Evolutionary conservation across 1,140 invertebrate genomes (phyloP).

Genomic region (Argopecten irradians): DNA sequence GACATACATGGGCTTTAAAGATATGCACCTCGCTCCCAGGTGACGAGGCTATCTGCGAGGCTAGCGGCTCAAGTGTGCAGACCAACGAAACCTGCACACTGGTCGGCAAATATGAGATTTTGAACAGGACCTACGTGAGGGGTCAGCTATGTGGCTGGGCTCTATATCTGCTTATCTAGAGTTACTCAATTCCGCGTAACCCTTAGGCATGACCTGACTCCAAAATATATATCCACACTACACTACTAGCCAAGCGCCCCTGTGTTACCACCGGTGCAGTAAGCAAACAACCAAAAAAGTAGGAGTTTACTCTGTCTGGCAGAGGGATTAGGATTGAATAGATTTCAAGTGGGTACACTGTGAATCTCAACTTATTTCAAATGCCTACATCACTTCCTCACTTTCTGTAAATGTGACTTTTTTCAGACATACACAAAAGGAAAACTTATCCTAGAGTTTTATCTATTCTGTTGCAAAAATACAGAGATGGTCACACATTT

Average conservation of each 20-base stretch:
- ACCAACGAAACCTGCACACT: not conserved
- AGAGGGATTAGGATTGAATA: not conserved
- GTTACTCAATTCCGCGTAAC: slow-evolving; percentile 39
- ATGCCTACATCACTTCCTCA: slow-evolving; percentile 14
- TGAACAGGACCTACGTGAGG: not conserved
- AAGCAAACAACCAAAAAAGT: not conserved
- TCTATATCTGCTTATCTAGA: slow-evolving; percentile 35
- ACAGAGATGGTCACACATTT: no score
- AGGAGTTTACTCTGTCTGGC: not conserved
- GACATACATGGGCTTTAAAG: not conserved
- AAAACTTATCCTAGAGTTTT: not conserved
- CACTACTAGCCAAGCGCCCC: not conserved
- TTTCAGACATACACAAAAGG: not conserved
- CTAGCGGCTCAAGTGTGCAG: not conserved
- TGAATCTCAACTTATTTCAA: slow-evolving; percentile 14
- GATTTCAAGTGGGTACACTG: slow-evolving; percentile 8
- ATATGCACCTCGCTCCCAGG: not conserved
- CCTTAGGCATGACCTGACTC: slow-evolving; percentile 40
- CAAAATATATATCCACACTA: not conserved
- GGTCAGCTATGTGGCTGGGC: not conserved
- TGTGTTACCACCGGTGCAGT: not conserved
- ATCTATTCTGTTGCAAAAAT: no score
- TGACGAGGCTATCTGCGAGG: slow-evolving; percentile 5
- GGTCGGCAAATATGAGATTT: slow-evolving; percentile 27
- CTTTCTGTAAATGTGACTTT: not conserved